Conservation (phyloP, 2,888 invertebrate genomes). For the Linnaemya tessellans region DNA sequence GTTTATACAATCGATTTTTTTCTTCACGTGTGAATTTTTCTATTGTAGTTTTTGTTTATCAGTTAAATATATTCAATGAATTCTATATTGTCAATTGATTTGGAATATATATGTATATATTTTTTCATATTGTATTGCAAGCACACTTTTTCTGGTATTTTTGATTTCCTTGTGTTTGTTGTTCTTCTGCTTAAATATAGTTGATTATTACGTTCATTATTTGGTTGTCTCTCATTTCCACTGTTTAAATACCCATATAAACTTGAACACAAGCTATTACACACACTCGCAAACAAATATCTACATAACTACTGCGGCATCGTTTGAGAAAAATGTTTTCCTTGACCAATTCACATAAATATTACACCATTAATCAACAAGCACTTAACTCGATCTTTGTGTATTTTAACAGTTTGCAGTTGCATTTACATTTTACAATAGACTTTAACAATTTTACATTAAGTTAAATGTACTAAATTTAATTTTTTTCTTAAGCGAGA, state of each 20-base stretch:
- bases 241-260: constrained; percentile 54
- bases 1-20: constrained; percentile 24
- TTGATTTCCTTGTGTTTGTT: constrained; percentile 50
- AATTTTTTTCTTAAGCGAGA: constrained; percentile 66
- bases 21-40: not conserved
- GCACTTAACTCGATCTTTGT: constrained; percentile 10
- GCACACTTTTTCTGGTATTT: constrained; percentile 41
- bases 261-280: constrained; percentile 49
- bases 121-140: not conserved
- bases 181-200: constrained; percentile 50
- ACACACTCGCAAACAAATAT: constrained; percentile 58
- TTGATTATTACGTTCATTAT: constrained; percentile 70
- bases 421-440: constrained; percentile 52
- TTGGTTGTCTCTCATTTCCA: constrained; percentile 59
- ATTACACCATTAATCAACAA: constrained; percentile 53
- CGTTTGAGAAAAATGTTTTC: constrained; percentile 66
- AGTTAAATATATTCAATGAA: not conserved
- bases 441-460: constrained; percentile 51
- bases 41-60: not conserved
- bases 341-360: constrained; percentile 60
- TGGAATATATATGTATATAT: not conserved
- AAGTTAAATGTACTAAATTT: constrained; percentile 60
- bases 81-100: constrained; percentile 7
- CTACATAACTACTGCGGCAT: constrained; percentile 72
- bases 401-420: not conserved